Evolutionary conservation across 2,888 invertebrate species (phyloP).

Genomic region (Drosophila hamatofila): DNA sequence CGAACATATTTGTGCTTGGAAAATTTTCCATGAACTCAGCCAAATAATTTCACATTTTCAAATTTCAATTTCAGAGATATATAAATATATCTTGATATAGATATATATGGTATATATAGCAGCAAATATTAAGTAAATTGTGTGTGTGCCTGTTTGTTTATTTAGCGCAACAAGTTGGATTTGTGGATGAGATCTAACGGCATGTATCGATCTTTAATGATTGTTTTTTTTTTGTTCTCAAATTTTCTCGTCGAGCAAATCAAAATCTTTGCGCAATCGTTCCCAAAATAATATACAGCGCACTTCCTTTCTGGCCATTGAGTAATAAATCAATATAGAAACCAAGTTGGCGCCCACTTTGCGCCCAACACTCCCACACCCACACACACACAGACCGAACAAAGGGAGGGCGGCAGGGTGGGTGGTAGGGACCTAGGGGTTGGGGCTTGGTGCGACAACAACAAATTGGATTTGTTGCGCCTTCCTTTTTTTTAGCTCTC

Average conservation of each 20-base stretch:
- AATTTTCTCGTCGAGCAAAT: slow-evolving; percentile 37
- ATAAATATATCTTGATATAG: slow-evolving; percentile 14
- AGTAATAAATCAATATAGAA: slow-evolving; percentile 54
- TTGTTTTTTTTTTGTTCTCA: slow-evolving; percentile 64
- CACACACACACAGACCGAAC: background rate
- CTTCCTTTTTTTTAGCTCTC: slow-evolving; percentile 26
- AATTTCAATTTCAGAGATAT: slow-evolving; percentile 31
- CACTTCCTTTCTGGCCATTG: slow-evolving; percentile 55
- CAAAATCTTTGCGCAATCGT: slow-evolving; percentile 66
- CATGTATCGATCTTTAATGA: slow-evolving; percentile 58
- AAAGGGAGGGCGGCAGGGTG: background rate
- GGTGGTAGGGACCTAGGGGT: background rate
- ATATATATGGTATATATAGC: slow-evolving; percentile 11
- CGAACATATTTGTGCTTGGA: slow-evolving; percentile 28
- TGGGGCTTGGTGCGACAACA: slow-evolving; percentile 42
- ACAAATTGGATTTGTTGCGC: slow-evolving; percentile 70
- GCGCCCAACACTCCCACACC: background rate
- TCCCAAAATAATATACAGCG: slow-evolving; percentile 59
- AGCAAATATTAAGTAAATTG: slow-evolving; percentile 65
- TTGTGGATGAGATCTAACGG: slow-evolving; percentile 29
- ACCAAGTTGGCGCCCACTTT: slow-evolving; percentile 25
- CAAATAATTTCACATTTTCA: slow-evolving; percentile 53
- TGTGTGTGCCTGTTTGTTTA: slow-evolving; percentile 64
- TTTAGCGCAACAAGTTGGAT: slow-evolving; percentile 73
- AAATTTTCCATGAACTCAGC: slow-evolving; percentile 72